Base-by-base conservation (phyloP, 2,888 invertebrate species). In the Trissolcus japonicus region DNA sequence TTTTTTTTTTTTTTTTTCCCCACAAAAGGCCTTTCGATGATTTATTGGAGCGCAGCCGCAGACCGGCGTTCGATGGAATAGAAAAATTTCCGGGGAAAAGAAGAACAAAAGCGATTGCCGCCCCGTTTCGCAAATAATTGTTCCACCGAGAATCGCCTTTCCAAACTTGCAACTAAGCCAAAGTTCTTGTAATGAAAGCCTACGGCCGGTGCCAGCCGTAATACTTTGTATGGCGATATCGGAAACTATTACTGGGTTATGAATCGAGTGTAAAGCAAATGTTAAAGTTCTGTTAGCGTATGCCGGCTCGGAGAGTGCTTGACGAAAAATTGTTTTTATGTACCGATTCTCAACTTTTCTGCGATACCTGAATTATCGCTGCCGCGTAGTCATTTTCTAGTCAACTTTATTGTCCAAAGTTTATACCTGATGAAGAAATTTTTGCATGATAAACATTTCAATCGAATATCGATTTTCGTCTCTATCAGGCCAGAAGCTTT, bases 91-190 rank as follows among this genome's bases (percentile, higher is more conserved):
- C 40, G n/a, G 17, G 11, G 63, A 56, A 17, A 43, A 35, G 13
- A 25, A 35, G 35, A 43, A 29, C 25, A 40, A 61, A 66, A 57
- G 35, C n/a, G 54, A 62, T 57, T 41, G 54, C 41, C 53, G 56
- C 25, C 43, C 43, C 60, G 66, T 81, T 81, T 79, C 71, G 76
- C 81, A 80, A 83, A 82, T 84, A 85, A 86, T 85, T 80, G 83
- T 79, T 72, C 83, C 78, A 67, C 59, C 68, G 83, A 81, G 82
- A 83, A 83, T 84, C 81, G 81, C 80, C 83, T 80, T 84, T 82
- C 51, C 80, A 83, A 86, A 86, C 72, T 84, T 84, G 76, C 75
- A 76, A 76, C 80, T 82, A 83, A 84, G 83, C 51, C 77, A 80
- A 82, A 82, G 59, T 83, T 81, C 76, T 80, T 76, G 79, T 80